Conservation (phyloP, 2,888 invertebrate genomes). For the Rhingia campestris region DNA sequence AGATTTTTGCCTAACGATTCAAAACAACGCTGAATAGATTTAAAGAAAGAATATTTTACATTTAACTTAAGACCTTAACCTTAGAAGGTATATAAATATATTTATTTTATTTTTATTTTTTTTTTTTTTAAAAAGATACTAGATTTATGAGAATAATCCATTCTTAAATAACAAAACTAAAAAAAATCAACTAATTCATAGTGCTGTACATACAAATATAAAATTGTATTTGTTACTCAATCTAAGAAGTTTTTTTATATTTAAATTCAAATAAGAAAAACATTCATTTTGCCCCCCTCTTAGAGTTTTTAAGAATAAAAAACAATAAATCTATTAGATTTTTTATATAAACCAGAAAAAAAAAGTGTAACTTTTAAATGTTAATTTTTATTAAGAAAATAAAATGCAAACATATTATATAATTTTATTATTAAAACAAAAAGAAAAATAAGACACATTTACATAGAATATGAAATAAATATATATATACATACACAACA, state of each 20-base stretch:
- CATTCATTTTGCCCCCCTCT: slow-evolving; percentile 9
- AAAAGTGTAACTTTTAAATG: slow-evolving; percentile 4
- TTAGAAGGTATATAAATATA: slow-evolving; percentile 38
- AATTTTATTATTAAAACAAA: neutral
- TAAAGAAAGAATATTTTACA: slow-evolving; percentile 49
- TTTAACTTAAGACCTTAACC: slow-evolving; percentile 38
- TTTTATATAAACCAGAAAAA: slow-evolving; percentile 28
- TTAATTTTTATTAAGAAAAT: slow-evolving; percentile 16
- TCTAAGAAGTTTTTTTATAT: slow-evolving; percentile 24
- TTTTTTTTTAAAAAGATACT: neutral
- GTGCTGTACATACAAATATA: slow-evolving; percentile 30
- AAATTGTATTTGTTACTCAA: slow-evolving; percentile 31
- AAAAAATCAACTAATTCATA: slow-evolving; percentile 20
- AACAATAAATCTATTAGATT: slow-evolving; percentile 48
- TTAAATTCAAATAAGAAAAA: slow-evolving; percentile 22
- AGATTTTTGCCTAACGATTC: slow-evolving; percentile 61
- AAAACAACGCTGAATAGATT: slow-evolving; percentile 69
- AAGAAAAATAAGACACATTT: slow-evolving; percentile 14
- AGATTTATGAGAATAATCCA: no score
- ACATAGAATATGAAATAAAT: slow-evolving; percentile 28
- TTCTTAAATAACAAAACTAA: neutral
- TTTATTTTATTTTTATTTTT: neutral
- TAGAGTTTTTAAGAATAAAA: slow-evolving; percentile 22
- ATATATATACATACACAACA: slow-evolving; percentile 16
- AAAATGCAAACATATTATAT: neutral